Evolutionary conservation across 2,797 vertebrate species (phyloP).

Genomic region (Notolepis coatsorum): DNA sequence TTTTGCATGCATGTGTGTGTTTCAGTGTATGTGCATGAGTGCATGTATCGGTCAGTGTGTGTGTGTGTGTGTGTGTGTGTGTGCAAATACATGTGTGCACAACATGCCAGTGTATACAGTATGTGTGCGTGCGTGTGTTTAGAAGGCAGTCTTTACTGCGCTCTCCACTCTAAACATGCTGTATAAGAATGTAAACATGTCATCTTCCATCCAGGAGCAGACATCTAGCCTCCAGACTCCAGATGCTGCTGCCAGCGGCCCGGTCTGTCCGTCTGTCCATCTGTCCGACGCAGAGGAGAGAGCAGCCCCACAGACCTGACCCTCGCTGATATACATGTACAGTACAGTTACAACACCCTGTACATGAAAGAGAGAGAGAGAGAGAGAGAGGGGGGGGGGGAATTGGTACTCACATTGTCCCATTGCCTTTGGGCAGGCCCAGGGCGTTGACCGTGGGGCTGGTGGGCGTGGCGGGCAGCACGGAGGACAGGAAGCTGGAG

Average conservation of each 20-base stretch:
- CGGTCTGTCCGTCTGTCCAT: neutral
- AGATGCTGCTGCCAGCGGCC: constrained; percentile 13
- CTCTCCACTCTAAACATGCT: constrained; percentile 60
- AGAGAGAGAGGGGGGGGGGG: neutral
- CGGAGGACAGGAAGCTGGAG: constrained; percentile 90
- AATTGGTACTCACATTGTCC: constrained; percentile 93
- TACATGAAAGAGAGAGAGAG: no score
- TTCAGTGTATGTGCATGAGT: constrained; percentile 7
- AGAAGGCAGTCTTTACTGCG: constrained; percentile 26
- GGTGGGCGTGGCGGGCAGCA: constrained; percentile 87
- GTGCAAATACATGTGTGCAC: no score
- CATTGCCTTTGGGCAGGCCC: constrained; percentile 94
- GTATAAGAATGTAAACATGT: constrained; percentile 72
- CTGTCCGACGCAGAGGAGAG: neutral
- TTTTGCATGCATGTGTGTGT: constrained; percentile 4
- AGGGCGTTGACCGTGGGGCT: constrained; percentile 87
- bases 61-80: constrained; percentile 14
- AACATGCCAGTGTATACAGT: no score
- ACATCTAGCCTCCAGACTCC: constrained; percentile 24
- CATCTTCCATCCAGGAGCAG: constrained; percentile 49
- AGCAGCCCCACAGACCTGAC: neutral
- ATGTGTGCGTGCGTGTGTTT: constrained; percentile 4
- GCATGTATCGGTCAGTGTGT: constrained; percentile 14
- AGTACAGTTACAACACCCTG: neutral
- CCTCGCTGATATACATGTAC: neutral